phyloP scores from a whole-genome alignment of 2,888 invertebrate species.

The Lutraria lutraria region DNA sequence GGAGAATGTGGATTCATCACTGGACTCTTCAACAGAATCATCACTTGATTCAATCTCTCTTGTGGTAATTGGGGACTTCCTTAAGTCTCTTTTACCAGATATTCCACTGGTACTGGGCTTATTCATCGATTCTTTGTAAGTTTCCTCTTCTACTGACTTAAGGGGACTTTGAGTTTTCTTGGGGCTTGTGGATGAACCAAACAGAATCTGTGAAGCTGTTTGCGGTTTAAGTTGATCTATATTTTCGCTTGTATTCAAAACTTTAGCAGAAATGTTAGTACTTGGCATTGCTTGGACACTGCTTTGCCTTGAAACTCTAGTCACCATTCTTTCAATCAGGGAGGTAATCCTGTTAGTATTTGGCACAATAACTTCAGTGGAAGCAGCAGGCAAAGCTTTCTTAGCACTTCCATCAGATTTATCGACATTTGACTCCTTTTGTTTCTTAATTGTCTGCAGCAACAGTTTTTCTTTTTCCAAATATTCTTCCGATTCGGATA shows the following conservation, averaged over 20 bases:
- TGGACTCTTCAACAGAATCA: constrained; percentile 24
- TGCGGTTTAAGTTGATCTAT: neutral
- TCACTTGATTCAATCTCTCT: constrained; percentile 35
- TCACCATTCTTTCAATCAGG: constrained; percentile 38
- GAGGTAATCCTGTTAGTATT: constrained; percentile 26
- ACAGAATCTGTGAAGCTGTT: constrained; percentile 39
- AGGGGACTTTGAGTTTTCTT: neutral
- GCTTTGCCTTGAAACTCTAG: constrained; percentile 6
- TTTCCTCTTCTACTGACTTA: neutral
- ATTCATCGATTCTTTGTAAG: neutral
- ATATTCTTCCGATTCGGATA: constrained; percentile 19
- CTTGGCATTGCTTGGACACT: neutral
- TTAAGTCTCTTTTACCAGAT: constrained; percentile 13
- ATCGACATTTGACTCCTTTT: neutral
- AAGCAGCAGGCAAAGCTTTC: neutral
- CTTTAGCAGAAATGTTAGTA: neutral
- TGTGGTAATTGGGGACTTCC: constrained; percentile 16
- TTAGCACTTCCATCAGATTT: neutral
- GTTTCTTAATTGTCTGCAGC: neutral
- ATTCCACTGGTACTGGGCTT: neutral
- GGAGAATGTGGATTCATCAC: neutral
- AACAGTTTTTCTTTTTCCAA: neutral
- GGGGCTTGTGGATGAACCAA: constrained; percentile 21
- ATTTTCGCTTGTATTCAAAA: neutral
- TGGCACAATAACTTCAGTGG: neutral